These are phyloP conservation scores for Cryptoblepharus egeriae DNA, from an alignment of 2,797 vertebrate genomes.

Conservation along the genomic window DNA sequence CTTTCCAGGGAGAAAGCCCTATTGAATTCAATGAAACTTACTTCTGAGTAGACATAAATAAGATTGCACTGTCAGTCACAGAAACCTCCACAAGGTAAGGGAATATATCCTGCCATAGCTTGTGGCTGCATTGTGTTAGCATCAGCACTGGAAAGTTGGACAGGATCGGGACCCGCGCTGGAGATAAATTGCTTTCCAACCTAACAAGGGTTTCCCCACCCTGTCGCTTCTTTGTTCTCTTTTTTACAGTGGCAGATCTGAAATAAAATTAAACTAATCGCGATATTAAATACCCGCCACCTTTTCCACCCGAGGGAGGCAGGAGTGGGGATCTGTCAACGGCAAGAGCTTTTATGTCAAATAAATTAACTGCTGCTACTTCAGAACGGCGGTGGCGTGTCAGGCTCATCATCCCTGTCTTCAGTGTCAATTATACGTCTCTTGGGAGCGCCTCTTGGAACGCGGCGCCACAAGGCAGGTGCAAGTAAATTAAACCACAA, in stretches of 20 bases:
- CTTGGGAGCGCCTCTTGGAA: slow-evolving; percentile 28
- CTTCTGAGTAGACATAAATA: too few relatives aligned
- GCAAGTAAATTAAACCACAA: slow-evolving; percentile 20
- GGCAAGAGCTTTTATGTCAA: slow-evolving; percentile 44
- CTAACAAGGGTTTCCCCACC: neutral
- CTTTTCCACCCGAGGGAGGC: slow-evolving; percentile 13
- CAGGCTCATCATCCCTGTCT: slow-evolving; percentile 44
- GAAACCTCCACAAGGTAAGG: too few relatives aligned
- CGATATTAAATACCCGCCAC: slow-evolving; percentile 35
- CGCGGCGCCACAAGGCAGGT: slow-evolving; percentile 18
- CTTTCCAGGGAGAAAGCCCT: too few relatives aligned
- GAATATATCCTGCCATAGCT: too few relatives aligned
- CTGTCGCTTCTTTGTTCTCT: neutral
- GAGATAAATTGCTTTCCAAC: neutral
- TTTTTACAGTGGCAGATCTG: slow-evolving; percentile 2
- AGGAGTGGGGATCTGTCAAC: slow-evolving; percentile 40
- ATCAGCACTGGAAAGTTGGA: too few relatives aligned
- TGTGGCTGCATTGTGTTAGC: too few relatives aligned
- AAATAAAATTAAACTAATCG: slow-evolving; percentile 43
- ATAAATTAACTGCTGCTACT: slow-evolving; percentile 45
- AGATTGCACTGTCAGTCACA: too few relatives aligned
- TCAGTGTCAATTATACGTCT: slow-evolving; percentile 11
- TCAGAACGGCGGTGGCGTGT: slow-evolving; percentile 20
- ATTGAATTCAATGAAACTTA: too few relatives aligned
- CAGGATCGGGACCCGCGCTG: too few relatives aligned